These are phyloP conservation scores for Sylvia borin DNA, from an alignment of 2,797 vertebrate genomes.

Conservation along the genomic window DNA sequence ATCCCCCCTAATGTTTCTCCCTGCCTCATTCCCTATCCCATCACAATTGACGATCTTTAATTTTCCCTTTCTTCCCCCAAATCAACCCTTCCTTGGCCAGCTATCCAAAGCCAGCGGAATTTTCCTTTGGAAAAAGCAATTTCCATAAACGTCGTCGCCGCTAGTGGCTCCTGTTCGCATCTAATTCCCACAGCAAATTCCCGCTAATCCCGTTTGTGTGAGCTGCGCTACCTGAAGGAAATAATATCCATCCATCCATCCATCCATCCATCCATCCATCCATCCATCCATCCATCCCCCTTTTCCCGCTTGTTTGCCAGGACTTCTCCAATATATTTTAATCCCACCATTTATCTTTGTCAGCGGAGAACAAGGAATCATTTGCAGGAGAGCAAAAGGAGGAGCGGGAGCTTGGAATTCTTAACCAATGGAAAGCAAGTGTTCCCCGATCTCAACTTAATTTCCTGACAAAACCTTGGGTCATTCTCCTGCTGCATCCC, in stretches of 20 bases:
- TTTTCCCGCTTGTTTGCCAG: constrained; percentile 79
- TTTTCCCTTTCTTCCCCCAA: constrained; percentile 4
- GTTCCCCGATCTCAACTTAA: constrained; percentile 80
- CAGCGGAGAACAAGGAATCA: constrained; percentile 82
- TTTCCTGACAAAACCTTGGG: constrained; percentile 82
- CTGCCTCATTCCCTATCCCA: not conserved
- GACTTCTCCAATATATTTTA: constrained; percentile 97
- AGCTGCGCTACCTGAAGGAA: constrained; percentile 95
- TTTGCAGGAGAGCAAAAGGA: constrained; percentile 91
- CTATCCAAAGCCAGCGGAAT: constrained; percentile 76
- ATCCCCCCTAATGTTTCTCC: not conserved
- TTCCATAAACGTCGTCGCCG: constrained; percentile 84
- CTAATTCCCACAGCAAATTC: constrained; percentile 97
- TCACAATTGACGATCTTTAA: not conserved
- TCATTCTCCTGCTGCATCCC: constrained; percentile 81
- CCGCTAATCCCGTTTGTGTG: constrained; percentile 94
- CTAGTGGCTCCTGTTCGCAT: constrained; percentile 91
- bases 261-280: not conserved
- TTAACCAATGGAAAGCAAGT: constrained; percentile 89
- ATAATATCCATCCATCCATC: constrained; percentile 88
- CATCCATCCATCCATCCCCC: constrained; percentile 76
- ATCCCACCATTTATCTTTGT: constrained; percentile 86
- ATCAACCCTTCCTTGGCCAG: not conserved
- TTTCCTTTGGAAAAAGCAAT: constrained; percentile 79
- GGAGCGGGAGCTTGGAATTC: constrained; percentile 79